Percentiles rank a stretch among this genome's conserved stretches.
Evolutionary conservation across 2,888 invertebrate genomes (phyloP).

Genomic region (Lymantria dispar): DNA sequence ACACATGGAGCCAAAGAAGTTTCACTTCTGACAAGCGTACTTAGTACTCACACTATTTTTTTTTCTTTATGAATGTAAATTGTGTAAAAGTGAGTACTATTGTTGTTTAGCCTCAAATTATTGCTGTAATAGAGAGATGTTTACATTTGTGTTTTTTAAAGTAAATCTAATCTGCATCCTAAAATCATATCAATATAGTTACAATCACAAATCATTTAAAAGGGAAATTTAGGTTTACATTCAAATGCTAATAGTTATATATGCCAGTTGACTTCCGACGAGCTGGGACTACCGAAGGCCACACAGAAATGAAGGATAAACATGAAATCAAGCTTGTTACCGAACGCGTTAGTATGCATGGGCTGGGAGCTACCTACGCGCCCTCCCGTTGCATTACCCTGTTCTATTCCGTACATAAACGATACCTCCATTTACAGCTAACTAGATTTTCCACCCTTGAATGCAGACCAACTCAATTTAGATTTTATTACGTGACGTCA

Average conservation of each 20-base stretch:
- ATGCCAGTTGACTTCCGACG: slow-evolving; percentile 10
- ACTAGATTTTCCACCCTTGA: slow-evolving; percentile 49
- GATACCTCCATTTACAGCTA: slow-evolving; percentile 64
- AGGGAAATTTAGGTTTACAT: slow-evolving; percentile 26
- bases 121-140: too few relatives aligned
- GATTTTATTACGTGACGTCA: slow-evolving; percentile 46
- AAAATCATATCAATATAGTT: too few relatives aligned
- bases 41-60: too few relatives aligned
- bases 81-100: too few relatives aligned
- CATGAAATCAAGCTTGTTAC: slow-evolving; percentile 73
- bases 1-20: too few relatives aligned
- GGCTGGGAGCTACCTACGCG: slow-evolving; percentile 64
- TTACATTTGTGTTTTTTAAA: too few relatives aligned
- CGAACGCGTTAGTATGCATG: slow-evolving; percentile 77
- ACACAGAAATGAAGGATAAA: slow-evolving; percentile 48
- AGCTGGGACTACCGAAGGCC: slow-evolving; percentile 9
- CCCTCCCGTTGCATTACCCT: slow-evolving; percentile 57
- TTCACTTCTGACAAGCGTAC: too few relatives aligned
- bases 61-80: too few relatives aligned
- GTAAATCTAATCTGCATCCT: too few relatives aligned
- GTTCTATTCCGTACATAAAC: slow-evolving; percentile 58
- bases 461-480: slow-evolving; percentile 52
- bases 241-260: slow-evolving; percentile 18
- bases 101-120: too few relatives aligned
- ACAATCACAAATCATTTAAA: slow-evolving; percentile 4